Conservation (phyloP, 2,888 invertebrate species). For the Dioctria linearis region DNA sequence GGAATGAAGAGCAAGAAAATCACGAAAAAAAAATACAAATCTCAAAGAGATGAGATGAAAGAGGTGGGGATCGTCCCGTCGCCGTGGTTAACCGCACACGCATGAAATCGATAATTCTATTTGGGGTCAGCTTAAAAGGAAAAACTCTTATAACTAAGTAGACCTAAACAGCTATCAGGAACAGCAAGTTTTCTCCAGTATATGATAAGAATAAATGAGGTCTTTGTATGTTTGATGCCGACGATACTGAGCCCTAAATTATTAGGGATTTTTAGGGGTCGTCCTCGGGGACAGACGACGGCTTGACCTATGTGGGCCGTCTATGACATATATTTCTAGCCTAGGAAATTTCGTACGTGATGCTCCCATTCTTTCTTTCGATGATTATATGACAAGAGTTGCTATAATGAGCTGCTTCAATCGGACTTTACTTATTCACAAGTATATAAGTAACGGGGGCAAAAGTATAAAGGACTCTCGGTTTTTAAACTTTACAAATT, state of each 20-base stretch:
- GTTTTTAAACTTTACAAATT: too few relatives aligned
- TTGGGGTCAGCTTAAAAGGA: conserved; percentile 30
- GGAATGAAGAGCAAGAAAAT: too few relatives aligned
- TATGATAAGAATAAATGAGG: conserved; percentile 34
- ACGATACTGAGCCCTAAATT: conserved; percentile 13
- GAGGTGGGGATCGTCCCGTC: too few relatives aligned
- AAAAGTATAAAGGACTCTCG: too few relatives aligned
- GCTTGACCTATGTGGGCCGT: neutral
- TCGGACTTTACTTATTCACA: too few relatives aligned
- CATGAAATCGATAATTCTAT: conserved; percentile 40
- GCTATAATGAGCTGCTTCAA: too few relatives aligned
- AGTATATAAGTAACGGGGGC: too few relatives aligned
- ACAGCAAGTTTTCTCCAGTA: neutral
- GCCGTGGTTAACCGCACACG: neutral
- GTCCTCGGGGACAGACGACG: neutral
- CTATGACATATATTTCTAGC: neutral
- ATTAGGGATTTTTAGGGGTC: conserved; percentile 10
- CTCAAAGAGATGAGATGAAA: neutral
- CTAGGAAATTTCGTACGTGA: too few relatives aligned
- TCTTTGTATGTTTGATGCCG: conserved; percentile 26
- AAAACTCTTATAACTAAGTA: conserved; percentile 27
- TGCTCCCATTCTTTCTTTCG: too few relatives aligned
- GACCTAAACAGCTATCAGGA: conserved; percentile 6
- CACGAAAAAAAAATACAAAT: conserved; percentile 17
- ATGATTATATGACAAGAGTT: too few relatives aligned